Evolutionary conservation across 2,888 invertebrate genomes (phyloP).

Genomic region (Spisula solida): DNA sequence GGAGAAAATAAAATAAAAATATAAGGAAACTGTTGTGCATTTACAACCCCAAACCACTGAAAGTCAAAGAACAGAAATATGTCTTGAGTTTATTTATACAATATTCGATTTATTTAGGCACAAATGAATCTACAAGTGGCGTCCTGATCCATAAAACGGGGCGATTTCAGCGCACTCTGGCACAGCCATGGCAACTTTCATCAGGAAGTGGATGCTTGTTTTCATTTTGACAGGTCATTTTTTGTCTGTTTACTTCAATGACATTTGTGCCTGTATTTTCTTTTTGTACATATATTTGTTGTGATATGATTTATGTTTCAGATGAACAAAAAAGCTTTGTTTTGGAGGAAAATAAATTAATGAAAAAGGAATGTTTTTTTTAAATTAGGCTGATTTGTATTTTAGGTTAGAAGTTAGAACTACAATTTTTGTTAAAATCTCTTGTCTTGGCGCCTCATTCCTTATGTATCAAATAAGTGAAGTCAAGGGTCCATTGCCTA

Average conservation of each 20-base stretch:
- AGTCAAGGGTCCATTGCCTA: too few species aligned
- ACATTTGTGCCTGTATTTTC: neutral
- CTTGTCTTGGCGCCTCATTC: too few species aligned
- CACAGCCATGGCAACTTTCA: slow-evolving; percentile 21
- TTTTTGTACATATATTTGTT: neutral
- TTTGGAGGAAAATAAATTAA: neutral
- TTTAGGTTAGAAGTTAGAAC: too few species aligned
- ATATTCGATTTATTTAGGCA: neutral
- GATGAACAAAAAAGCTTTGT: too few species aligned
- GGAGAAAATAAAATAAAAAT: neutral
- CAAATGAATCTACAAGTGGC: neutral
- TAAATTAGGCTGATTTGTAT: too few species aligned
- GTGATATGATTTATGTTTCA: too few species aligned
- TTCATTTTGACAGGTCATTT: slow-evolving; percentile 17
- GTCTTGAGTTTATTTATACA: neutral
- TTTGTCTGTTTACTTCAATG: neutral
- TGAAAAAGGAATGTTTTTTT: neutral
- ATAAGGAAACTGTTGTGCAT: neutral
- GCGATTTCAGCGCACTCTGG: neutral
- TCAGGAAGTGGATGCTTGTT: slow-evolving; percentile 4
- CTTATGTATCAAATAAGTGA: too few species aligned
- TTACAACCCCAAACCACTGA: neutral
- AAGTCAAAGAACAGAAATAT: neutral
- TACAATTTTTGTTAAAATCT: too few species aligned
- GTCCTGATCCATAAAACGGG: neutral